phyloP scores from a whole-genome alignment of 2,888 invertebrate species.

The Taenaris catops region DNA sequence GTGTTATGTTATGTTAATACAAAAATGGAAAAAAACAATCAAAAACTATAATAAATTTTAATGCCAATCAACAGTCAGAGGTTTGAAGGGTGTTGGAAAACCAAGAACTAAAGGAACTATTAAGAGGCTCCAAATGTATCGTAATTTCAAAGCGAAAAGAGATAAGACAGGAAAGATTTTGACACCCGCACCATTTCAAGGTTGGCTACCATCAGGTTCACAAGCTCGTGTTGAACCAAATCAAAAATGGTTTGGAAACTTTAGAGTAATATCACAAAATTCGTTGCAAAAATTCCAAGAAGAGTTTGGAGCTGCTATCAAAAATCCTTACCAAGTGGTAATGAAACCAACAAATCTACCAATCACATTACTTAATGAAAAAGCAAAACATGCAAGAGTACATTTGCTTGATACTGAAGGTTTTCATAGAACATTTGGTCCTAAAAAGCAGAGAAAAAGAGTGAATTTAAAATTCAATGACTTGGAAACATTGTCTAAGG shows the following conservation, averaged over 20 bases:
- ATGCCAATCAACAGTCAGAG: too few relatives aligned
- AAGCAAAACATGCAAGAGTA: conserved; percentile 92
- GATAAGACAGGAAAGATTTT: conserved; percentile 94
- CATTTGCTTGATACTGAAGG: conserved; percentile 97
- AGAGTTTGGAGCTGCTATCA: conserved; percentile 95
- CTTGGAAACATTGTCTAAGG: conserved; percentile 87
- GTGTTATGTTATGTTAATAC: too few relatives aligned
- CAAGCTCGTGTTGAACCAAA: conserved; percentile 98
- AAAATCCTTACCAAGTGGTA: conserved; percentile 98
- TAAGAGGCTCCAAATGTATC: conserved; percentile 98
- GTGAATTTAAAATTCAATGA: conserved; percentile 89
- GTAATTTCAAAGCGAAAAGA: conserved; percentile 97
- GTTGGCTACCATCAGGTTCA: conserved; percentile 91
- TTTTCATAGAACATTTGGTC: conserved; percentile 96
- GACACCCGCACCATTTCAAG: conserved; percentile 97
- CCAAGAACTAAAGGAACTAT: conserved; percentile 95
- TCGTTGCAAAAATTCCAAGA: conserved; percentile 94
- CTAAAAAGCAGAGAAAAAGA: conserved; percentile 94
- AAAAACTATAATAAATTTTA: too few relatives aligned
- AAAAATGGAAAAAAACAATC: conserved; percentile 89
- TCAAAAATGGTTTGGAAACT: conserved; percentile 99
- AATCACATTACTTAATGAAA: conserved; percentile 95
- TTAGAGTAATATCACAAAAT: conserved; percentile 96
- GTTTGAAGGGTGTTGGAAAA: conserved; percentile 91
- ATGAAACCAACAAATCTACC: conserved; percentile 98